A percentile compares a stretch with the other conserved stretches of the same genome.
These are phyloP conservation scores for Mobula hypostoma DNA, from an alignment of 2,113 vertebrate species.

Conservation along the genomic window DNA sequence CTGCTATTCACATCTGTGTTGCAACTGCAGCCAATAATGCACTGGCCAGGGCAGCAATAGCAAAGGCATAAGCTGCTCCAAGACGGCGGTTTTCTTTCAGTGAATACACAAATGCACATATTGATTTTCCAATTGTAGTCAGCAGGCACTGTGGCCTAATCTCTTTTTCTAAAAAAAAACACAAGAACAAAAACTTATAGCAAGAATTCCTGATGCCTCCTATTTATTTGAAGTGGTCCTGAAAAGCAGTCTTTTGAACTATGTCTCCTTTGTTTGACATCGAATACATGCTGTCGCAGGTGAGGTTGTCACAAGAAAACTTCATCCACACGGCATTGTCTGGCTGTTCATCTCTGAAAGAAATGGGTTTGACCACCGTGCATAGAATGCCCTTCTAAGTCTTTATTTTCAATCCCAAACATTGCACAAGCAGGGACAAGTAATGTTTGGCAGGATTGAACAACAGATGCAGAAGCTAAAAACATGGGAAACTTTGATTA, in stretches of 20 bases:
- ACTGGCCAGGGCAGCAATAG: neutral
- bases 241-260: neutral
- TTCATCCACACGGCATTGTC: neutral
- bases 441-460: neutral
- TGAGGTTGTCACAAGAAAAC: neutral
- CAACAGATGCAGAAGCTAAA: neutral
- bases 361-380: neutral
- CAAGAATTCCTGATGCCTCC: neutral
- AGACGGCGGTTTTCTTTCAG: conserved; percentile 15
- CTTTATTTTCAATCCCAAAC: neutral
- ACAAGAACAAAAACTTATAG: neutral
- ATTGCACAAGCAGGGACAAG: neutral
- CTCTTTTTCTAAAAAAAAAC: neutral
- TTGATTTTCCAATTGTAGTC: conserved; percentile 26
- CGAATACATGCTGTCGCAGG: neutral
- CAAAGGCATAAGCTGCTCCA: neutral
- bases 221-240: conserved; percentile 16
- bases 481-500: neutral
- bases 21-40: neutral
- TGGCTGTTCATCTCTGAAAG: neutral
- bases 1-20: neutral
- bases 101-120: neutral
- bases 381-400: neutral
- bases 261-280: conserved; percentile 20
- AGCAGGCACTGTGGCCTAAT: neutral